Percentiles rank a stretch among this genome's conserved stretches.
phyloP scores from a whole-genome alignment of 2,797 vertebrate genomes.

The Lateolabrax maculatus region DNA sequence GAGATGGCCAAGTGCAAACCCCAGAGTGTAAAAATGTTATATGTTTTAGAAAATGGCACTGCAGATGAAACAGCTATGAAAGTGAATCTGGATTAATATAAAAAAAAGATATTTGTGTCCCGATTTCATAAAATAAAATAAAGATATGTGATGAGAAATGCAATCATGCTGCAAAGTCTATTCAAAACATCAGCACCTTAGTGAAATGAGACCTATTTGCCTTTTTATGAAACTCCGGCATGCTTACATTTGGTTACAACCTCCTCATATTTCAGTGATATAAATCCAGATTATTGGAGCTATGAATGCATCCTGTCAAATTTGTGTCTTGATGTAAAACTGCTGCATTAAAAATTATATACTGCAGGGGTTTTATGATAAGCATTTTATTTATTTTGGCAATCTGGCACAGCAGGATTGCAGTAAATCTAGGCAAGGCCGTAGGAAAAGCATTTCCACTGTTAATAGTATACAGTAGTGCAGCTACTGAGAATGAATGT shows the following conservation, averaged over 20 bases:
- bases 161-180: slow-evolving; percentile 23
- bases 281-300: slow-evolving; percentile 63
- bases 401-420: slow-evolving; percentile 56
- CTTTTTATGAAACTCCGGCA: slow-evolving; percentile 9
- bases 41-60: background rate
- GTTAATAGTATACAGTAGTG: slow-evolving; percentile 41
- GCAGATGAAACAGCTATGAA: background rate
- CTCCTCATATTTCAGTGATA: slow-evolving; percentile 51
- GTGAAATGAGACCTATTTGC: slow-evolving; percentile 47
- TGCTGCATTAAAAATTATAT: slow-evolving; percentile 61
- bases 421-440: slow-evolving; percentile 60
- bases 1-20: background rate
- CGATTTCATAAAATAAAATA: slow-evolving; percentile 10
- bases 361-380: slow-evolving; percentile 60
- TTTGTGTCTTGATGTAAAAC: slow-evolving; percentile 60
- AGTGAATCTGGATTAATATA: background rate
- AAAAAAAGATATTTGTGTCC: background rate
- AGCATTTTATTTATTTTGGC: slow-evolving; percentile 66
- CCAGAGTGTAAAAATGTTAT: background rate
- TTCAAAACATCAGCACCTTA: slow-evolving; percentile 29
- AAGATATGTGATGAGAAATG: slow-evolving; percentile 1
- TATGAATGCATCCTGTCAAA: slow-evolving; percentile 66
- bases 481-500: slow-evolving; percentile 42
- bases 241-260: slow-evolving; percentile 39
- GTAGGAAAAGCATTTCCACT: slow-evolving; percentile 25